These are phyloP conservation scores for Harlomillsia oculata DNA, from an alignment of 1,140 invertebrate genomes.

Conservation along the genomic window DNA sequence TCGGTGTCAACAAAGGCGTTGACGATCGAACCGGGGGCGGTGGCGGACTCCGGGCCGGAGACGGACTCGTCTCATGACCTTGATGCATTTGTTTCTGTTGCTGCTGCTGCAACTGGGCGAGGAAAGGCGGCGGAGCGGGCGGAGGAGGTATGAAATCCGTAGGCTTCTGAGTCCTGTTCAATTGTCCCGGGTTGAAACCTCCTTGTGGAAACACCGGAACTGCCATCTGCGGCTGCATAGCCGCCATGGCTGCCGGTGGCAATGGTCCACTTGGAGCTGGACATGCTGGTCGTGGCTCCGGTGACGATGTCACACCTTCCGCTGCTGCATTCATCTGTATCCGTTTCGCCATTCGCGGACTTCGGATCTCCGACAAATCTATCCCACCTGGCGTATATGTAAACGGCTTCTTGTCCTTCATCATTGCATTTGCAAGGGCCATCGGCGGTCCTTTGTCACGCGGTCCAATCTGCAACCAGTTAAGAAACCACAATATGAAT, in stretches of 20 bases:
- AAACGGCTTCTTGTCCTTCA: conserved; percentile 91
- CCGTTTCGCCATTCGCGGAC: conserved; percentile 75
- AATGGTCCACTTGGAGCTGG: conserved; percentile 36
- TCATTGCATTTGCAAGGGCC: conserved; percentile 84
- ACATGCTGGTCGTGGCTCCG: conserved; percentile 37
- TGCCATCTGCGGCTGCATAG: conserved; percentile 55
- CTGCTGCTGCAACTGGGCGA: conserved; percentile 4
- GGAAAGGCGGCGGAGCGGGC: conserved; percentile 7
- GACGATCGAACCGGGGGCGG: conserved; percentile 32
- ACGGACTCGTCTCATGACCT: conserved; percentile 39
- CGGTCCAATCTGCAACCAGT: conserved; percentile 25
- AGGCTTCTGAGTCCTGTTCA: conserved; percentile 27
- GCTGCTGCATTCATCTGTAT: conserved; percentile 53
- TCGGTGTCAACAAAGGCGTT: conserved; percentile 1
- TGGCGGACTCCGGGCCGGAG: conserved; percentile 40
- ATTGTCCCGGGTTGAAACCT: conserved; percentile 18
- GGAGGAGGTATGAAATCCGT: conserved; percentile 17
- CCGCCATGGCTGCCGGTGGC: conserved; percentile 46
- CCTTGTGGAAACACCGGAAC: conserved; percentile 58
- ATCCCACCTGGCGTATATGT: conserved; percentile 86
- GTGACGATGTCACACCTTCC: conserved; percentile 45
- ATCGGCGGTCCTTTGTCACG: conserved; percentile 53
- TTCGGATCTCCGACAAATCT: conserved; percentile 78
- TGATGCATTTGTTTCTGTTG: conserved; percentile 5
- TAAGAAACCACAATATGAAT: conserved; percentile 3